These are phyloP conservation scores for Sialia sialis DNA, from an alignment of 2,113 vertebrate genomes.

Conservation along the genomic window DNA sequence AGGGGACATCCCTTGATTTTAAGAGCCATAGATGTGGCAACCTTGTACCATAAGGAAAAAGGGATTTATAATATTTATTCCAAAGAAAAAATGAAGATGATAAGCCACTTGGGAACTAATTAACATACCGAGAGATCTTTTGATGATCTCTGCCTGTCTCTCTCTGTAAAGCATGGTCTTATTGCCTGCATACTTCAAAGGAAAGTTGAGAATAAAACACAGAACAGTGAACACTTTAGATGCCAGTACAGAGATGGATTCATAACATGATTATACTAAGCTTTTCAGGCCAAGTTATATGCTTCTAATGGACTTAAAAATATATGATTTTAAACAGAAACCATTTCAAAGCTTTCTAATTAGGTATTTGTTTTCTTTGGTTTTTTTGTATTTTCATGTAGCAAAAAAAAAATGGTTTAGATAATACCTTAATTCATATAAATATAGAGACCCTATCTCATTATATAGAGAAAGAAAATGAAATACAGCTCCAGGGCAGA, in stretches of 20 bases:
- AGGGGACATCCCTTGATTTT: background rate
- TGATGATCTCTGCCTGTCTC: background rate
- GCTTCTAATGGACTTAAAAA: background rate
- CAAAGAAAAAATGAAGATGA: background rate
- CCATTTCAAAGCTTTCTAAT: background rate
- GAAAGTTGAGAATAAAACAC: background rate
- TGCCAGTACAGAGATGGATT: background rate
- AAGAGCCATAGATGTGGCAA: background rate
- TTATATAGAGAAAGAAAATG: background rate
- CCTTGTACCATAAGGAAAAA: background rate
- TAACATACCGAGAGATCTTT: background rate
- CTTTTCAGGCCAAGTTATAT: background rate
- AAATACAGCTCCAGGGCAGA: background rate
- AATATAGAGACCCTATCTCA: background rate
- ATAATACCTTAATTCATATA: background rate
- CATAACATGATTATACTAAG: background rate
- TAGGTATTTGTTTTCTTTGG: background rate
- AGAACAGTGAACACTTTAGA: background rate
- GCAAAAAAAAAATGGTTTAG: background rate
- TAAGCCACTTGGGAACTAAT: background rate
- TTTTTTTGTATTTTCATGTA: rapidly evolving
- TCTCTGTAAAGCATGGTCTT: background rate
- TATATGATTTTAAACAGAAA: background rate
- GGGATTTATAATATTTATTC: background rate
- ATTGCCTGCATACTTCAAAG: background rate